Evolutionary conservation across 2,888 invertebrate genomes (phyloP), one percentile per base, ranked within the genome.

Genomic region (Ornithoptera priamus): DNA sequence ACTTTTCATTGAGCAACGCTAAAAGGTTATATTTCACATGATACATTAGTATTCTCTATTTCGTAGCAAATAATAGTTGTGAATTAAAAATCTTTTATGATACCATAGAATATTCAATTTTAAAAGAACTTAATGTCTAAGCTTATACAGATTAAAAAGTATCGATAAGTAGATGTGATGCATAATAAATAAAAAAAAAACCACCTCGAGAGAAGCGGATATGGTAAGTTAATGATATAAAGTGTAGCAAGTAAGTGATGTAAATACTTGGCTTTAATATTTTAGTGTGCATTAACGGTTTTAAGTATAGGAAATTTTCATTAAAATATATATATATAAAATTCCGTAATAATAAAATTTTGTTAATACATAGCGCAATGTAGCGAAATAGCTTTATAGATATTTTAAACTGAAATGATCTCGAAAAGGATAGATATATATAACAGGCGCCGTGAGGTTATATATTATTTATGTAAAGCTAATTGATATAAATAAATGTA

Each of bases 401-500:
- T 12, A n/a, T n/a, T 53, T n/a, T 46, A 46, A 46, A 15, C 10
- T 46, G 15, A 53, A 53, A 53, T 53, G 53, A 53, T 53, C n/a
- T 18, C 7, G 53, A 12, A 6, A n/a, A 53, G 53, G 18, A 53
- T 53, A 53, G n/a, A 53, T 53, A 53, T 53, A 1, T 5, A 5
- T 53, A n/a, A 46, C 18, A n/a, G 1, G 53, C n/a, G 53, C 22
- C 57, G 57, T 15, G 24, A 15, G 22, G n/a, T 58, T 58, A 22
- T 58, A 7, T 22, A n/a, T 58, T 6, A 22, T 58, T 58, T 22
- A 22, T n/a, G 57, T 58, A 22, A 58, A 42, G 53, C 63, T 70
- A 70, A 63, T 30, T 62, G 66, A 57, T 50, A 50, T 63, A 69
- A 62, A 30, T 63, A 50, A 30, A 59, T 22, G 22, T 66, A 22